Evolutionary conservation across 1,140 invertebrate species (phyloP).

Genomic region (Papilio machaon): DNA sequence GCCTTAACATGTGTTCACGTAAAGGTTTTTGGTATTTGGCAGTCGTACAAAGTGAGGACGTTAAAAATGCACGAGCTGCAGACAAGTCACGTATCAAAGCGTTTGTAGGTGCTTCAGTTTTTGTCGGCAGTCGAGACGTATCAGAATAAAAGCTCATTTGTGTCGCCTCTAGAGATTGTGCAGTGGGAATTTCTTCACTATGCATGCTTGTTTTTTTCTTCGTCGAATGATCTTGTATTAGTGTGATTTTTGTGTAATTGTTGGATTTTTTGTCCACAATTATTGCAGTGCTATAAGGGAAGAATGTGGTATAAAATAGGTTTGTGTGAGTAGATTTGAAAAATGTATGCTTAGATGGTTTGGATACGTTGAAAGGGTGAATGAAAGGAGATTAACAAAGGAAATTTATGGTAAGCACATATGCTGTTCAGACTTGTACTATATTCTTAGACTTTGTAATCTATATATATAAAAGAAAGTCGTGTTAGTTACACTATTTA

Average conservation of each 20-base stretch:
- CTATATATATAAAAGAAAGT: too few species aligned
- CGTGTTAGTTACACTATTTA: too few species aligned
- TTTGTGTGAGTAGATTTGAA: too few species aligned
- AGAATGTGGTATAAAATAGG: too few species aligned
- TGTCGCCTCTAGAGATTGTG: conserved; percentile 19
- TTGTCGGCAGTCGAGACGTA: conserved; percentile 25
- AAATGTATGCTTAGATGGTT: too few species aligned
- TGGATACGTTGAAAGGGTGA: too few species aligned
- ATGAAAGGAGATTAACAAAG: too few species aligned
- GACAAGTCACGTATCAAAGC: conserved; percentile 37
- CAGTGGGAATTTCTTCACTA: background rate
- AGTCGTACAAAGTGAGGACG: conserved; percentile 15
- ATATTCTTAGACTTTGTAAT: too few species aligned
- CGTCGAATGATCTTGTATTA: background rate
- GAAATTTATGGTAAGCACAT: too few species aligned
- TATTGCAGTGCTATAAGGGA: too few species aligned
- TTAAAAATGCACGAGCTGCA: conserved; percentile 34
- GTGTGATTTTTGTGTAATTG: background rate
- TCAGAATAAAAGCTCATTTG: conserved; percentile 37
- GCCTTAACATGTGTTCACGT: background rate
- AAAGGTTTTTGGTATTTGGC: conserved; percentile 31
- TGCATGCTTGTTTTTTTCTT: background rate
- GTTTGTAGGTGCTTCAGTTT: conserved; percentile 31
- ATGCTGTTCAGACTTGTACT: too few species aligned
- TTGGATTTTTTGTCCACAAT: background rate